Evolutionary conservation across 2,797 vertebrate genomes (phyloP).

Genomic region (Syncerus caffer): DNA sequence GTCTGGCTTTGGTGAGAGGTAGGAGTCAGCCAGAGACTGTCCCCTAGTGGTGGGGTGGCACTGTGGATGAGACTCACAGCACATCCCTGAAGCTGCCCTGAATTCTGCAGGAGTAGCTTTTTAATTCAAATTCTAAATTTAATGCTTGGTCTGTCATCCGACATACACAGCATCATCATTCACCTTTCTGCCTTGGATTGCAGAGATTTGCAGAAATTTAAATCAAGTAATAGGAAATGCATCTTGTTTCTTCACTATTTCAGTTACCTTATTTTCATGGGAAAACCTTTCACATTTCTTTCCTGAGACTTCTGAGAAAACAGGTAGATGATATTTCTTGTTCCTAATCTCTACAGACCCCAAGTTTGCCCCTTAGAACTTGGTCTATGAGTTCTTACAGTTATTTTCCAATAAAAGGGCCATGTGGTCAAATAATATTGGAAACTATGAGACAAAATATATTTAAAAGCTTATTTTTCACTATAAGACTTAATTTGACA

Average conservation of each 20-base stretch:
- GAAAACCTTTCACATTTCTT: neutral
- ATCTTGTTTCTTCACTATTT: neutral
- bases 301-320: neutral
- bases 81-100: neutral
- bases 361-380: neutral
- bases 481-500: neutral
- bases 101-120: neutral
- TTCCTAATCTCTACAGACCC: neutral
- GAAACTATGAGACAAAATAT: neutral
- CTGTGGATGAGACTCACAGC: neutral
- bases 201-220: conserved; percentile 18
- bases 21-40: neutral
- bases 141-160: neutral
- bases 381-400: neutral
- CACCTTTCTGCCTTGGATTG: neutral
- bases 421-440: neutral
- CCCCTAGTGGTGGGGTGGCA: rapidly evolving
- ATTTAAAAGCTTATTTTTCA: neutral
- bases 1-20: neutral
- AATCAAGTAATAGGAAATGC: neutral
- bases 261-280: neutral
- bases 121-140: neutral
- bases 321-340: neutral
- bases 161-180: neutral
- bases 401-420: neutral